Percentiles rank a stretch among this genome's conserved stretches.
These are phyloP conservation scores for Plebejus melissa DNA, from an alignment of 2,888 invertebrate species.

Conservation along the genomic window DNA sequence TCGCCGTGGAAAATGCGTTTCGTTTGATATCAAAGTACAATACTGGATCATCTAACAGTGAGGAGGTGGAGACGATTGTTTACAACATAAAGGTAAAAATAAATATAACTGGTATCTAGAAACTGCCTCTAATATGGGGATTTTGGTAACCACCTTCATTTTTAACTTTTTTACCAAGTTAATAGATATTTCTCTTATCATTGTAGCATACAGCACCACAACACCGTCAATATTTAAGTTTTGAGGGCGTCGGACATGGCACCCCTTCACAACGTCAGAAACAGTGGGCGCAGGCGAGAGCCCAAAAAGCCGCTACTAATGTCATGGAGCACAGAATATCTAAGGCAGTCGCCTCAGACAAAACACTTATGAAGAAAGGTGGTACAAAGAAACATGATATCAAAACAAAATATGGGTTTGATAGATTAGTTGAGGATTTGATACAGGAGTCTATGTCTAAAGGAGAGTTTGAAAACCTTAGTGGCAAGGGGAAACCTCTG, in stretches of 20 bases:
- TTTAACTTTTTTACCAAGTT: neutral
- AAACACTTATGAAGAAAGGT: conserved; percentile 82
- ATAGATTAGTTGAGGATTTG: conserved; percentile 93
- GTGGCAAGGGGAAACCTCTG: conserved; percentile 90
- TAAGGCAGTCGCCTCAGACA: conserved; percentile 81
- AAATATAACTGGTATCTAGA: neutral
- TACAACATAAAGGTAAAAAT: conserved; percentile 81
- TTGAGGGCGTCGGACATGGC: conserved; percentile 88
- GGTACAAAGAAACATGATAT: conserved; percentile 82
- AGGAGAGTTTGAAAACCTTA: conserved; percentile 92
- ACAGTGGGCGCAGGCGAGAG: conserved; percentile 84
- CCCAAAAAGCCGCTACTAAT: conserved; percentile 82
- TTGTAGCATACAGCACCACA: conserved; percentile 90
- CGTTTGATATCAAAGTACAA: conserved; percentile 83
- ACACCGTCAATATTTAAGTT: conserved; percentile 90
- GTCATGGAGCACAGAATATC: conserved; percentile 82
- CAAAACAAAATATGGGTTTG: conserved; percentile 90
- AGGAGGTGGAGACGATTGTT: conserved; percentile 77
- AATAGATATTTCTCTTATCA: conserved; percentile 23
- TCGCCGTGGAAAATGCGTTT: conserved; percentile 87
- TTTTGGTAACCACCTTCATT: neutral
- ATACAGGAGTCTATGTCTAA: conserved; percentile 94
- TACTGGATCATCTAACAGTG: conserved; percentile 64
- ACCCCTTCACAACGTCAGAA: conserved; percentile 88
- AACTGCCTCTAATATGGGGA: neutral